Percentiles rank a stretch among this genome's conserved stretches.
phyloP scores from a whole-genome alignment of 2,797 vertebrate species.

The Tympanoctomys barrerae region DNA sequence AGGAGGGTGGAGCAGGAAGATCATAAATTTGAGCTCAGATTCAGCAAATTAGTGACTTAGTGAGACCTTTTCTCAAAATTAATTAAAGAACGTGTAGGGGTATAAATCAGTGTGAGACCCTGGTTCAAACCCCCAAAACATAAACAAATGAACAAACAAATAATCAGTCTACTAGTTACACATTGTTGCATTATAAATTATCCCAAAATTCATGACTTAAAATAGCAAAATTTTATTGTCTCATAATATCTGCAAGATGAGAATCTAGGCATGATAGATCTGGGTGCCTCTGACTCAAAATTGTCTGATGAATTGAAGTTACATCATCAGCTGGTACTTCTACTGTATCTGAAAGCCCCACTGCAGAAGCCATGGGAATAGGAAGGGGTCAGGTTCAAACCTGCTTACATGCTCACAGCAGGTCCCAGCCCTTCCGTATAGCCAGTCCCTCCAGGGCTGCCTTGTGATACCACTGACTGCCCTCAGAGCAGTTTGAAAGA shows the following conservation, averaged over 20 bases:
- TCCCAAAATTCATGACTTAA: slow-evolving; percentile 19
- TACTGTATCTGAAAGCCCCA: slow-evolving; percentile 38
- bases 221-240: slow-evolving; percentile 9
- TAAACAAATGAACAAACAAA: background rate
- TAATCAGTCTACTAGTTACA: background rate
- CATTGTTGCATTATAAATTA: background rate
- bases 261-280: background rate
- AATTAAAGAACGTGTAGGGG: background rate
- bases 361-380: background rate
- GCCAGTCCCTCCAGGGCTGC: background rate
- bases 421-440: background rate
- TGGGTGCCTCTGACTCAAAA: background rate
- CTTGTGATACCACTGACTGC: background rate
- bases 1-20: background rate
- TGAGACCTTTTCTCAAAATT: background rate
- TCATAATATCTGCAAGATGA: background rate
- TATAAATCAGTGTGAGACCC: background rate
- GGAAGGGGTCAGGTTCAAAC: background rate
- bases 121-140: background rate
- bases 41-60: background rate
- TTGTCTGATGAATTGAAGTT: background rate
- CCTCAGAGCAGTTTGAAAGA: background rate
- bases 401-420: background rate
- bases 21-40: background rate
- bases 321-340: background rate